Percentiles rank a stretch among this genome's conserved stretches.
phyloP scores from a whole-genome alignment of 1,140 invertebrate species.

The Cecropterus lyciades region DNA sequence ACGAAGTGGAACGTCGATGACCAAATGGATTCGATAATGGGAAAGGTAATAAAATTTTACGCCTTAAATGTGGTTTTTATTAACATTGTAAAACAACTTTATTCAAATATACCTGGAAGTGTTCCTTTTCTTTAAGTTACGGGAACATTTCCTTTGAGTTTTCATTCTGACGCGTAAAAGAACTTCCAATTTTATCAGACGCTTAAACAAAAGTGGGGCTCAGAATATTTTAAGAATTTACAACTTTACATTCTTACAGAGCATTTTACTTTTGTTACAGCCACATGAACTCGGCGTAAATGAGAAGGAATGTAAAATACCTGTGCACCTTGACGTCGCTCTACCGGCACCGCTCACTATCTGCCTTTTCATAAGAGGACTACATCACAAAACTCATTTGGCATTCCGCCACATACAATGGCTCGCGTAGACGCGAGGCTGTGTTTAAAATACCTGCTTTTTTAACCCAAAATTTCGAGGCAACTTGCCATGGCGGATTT shows the following conservation, averaged over 20 bases:
- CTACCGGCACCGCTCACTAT: slow-evolving; percentile 57
- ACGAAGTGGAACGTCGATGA: no score
- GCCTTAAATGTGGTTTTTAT: background rate
- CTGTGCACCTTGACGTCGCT: slow-evolving; percentile 51
- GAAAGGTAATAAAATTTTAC: no score
- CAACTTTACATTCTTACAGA: slow-evolving; percentile 38
- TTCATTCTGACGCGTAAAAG: slow-evolving; percentile 21
- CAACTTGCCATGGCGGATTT: slow-evolving; percentile 62
- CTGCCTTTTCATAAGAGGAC: slow-evolving; percentile 69
- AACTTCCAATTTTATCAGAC: slow-evolving; percentile 45
- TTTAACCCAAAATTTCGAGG: slow-evolving; percentile 53
- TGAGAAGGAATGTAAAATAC: slow-evolving; percentile 48
- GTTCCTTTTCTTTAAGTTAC: background rate
- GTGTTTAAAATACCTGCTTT: slow-evolving; percentile 76
- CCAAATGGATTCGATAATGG: no score
- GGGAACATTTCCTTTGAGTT: background rate
- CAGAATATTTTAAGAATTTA: slow-evolving; percentile 45
- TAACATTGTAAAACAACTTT: background rate
- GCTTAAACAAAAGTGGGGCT: slow-evolving; percentile 40
- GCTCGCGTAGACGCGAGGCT: slow-evolving; percentile 65
- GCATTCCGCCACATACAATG: slow-evolving; percentile 79
- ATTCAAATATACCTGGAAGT: background rate
- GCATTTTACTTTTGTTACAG: slow-evolving; percentile 40
- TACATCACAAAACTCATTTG: slow-evolving; percentile 81
- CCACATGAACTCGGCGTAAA: slow-evolving; percentile 40